Percentiles rank a stretch among this genome's conserved stretches.
Evolutionary conservation across 2,888 invertebrate genomes (phyloP).

Genomic region (Pseudolycoriella hygida): DNA sequence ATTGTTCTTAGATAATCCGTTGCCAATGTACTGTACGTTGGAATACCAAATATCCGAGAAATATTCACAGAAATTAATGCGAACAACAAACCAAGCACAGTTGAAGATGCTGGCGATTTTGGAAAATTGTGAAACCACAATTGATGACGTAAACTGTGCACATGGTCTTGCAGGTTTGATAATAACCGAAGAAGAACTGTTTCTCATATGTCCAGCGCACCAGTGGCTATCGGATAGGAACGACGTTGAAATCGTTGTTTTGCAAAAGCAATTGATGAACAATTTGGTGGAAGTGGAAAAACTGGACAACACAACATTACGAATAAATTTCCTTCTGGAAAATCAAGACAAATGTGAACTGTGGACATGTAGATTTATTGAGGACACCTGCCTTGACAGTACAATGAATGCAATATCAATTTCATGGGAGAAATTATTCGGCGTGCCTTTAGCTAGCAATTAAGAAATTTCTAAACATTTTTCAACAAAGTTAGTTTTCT

Average conservation of each 20-base stretch:
- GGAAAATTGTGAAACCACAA: conserved; percentile 25
- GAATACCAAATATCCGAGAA: conserved; percentile 24
- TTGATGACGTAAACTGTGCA: conserved; percentile 18
- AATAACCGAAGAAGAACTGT: conserved; percentile 27
- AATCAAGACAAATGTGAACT: conserved; percentile 29
- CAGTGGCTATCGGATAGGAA: conserved; percentile 29
- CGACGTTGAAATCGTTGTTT: conserved; percentile 17
- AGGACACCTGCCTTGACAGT: conserved; percentile 27
- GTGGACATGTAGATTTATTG: conserved; percentile 32
- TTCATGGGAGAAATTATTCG: conserved; percentile 37
- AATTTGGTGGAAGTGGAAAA: conserved; percentile 35
- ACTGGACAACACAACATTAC: conserved; percentile 18
- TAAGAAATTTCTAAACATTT: not conserved
- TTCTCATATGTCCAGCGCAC: conserved; percentile 28
- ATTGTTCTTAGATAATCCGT: conserved; percentile 22
- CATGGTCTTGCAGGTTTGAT: conserved; percentile 21
- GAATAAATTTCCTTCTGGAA: conserved; percentile 34
- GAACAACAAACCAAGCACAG: conserved; percentile 19
- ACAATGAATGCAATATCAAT: conserved; percentile 31
- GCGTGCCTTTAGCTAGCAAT: conserved; percentile 26
- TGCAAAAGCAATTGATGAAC: conserved; percentile 31
- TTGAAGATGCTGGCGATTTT: conserved; percentile 30
- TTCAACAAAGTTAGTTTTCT: too few relatives aligned
- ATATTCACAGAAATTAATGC: conserved; percentile 20
- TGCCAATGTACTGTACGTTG: conserved; percentile 27